These are phyloP conservation scores for Gallinago stenura DNA, from an alignment of 2,797 vertebrate genomes.

Conservation along the genomic window DNA sequence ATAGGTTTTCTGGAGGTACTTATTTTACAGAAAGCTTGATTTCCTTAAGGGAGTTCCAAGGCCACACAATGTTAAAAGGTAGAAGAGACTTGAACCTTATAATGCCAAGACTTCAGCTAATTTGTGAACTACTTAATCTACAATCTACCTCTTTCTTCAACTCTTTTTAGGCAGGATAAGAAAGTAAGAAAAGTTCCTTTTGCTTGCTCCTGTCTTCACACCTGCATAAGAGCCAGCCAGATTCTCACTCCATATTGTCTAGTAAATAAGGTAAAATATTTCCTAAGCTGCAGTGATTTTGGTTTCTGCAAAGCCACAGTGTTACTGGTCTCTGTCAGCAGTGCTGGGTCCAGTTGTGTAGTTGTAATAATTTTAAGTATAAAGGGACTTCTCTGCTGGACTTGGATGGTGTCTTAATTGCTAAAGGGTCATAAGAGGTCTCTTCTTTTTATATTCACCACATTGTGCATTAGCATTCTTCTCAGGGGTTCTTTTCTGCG, in stretches of 20 bases:
- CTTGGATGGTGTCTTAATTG: conserved; percentile 54
- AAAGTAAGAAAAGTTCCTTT: neutral
- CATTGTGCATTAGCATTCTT: conserved; percentile 52
- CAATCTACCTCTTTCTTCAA: neutral
- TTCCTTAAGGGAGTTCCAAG: neutral
- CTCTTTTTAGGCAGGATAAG: neutral
- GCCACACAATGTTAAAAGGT: neutral
- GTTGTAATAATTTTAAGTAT: neutral
- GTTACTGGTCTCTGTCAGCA: neutral
- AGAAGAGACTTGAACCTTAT: neutral
- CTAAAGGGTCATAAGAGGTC: conserved; percentile 25
- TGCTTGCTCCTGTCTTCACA: neutral
- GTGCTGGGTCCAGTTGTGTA: neutral
- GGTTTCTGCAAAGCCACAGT: neutral
- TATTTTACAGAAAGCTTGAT: neutral
- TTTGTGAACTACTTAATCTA: neutral
- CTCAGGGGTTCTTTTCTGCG: neutral
- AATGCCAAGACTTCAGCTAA: neutral
- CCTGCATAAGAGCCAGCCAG: neutral
- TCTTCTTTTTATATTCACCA: neutral
- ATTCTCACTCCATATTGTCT: neutral
- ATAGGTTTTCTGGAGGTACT: neutral
- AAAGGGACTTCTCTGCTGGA: neutral
- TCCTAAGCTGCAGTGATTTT: neutral
- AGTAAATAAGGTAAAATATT: neutral